A percentile compares a stretch with the other conserved stretches of the same genome.
These are phyloP conservation scores for Phodopus roborovskii DNA, from an alignment of 2,113 vertebrate genomes.

Conservation along the genomic window DNA sequence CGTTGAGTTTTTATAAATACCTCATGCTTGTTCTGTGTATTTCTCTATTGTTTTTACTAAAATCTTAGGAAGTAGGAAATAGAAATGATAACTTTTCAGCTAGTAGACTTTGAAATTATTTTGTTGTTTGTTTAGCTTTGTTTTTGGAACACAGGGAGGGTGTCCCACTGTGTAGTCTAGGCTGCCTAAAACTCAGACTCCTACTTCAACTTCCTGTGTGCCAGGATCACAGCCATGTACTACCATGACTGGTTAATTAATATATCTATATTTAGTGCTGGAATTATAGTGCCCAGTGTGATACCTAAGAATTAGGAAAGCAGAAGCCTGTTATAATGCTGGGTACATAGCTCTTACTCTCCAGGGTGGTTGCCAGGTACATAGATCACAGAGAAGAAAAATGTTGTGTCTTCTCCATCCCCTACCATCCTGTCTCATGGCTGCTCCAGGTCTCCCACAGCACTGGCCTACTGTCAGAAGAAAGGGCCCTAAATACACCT, in stretches of 20 bases:
- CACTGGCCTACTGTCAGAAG: background rate
- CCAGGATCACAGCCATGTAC: background rate
- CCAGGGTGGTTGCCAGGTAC: background rate
- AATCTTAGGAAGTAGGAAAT: background rate
- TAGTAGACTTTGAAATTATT: constrained; percentile 41
- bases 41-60: constrained; percentile 18
- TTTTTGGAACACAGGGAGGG: background rate
- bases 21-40: background rate
- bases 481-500: background rate
- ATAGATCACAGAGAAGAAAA: background rate
- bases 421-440: background rate
- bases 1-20: constrained; percentile 32
- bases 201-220: background rate
- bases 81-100: background rate
- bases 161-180: background rate
- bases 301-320: constrained; percentile 30
- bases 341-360: background rate
- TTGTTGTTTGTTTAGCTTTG: background rate
- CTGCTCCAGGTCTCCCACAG: background rate
- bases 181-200: background rate
- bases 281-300: constrained; percentile 19
- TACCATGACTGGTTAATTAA: background rate
- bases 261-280: constrained; percentile 34
- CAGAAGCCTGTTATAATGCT: constrained; percentile 25
- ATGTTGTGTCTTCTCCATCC: background rate